Conservation (phyloP, 2,888 invertebrate species). For the Artemia sinica region DNA sequence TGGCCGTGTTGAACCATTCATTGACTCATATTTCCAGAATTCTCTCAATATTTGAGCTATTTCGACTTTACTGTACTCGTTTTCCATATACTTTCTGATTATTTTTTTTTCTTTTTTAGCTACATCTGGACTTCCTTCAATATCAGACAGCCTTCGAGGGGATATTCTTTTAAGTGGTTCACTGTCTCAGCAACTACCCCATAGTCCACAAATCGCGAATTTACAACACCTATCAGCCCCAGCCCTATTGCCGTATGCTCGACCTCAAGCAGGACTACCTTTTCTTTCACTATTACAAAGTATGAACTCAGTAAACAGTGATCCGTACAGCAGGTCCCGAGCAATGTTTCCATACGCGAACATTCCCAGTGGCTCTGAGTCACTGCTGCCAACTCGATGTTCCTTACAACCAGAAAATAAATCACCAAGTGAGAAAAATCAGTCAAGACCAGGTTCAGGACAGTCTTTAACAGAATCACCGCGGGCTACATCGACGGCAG, state of each 20-base stretch:
- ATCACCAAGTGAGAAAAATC: background rate
- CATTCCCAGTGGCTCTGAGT: background rate
- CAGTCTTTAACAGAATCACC: conserved; percentile 7
- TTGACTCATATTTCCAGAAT: too few relatives aligned
- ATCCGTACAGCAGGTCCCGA: background rate
- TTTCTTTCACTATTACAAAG: conserved; percentile 12
- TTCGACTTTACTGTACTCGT: too few relatives aligned
- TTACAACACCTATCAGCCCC: background rate
- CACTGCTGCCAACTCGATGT: too few relatives aligned
- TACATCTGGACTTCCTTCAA: background rate
- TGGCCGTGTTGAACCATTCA: too few relatives aligned
- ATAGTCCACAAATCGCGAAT: background rate
- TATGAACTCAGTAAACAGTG: background rate
- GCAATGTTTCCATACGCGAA: background rate
- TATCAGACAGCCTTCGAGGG: conserved; percentile 1
- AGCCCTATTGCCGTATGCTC: background rate
- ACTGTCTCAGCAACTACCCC: conserved; percentile 1
- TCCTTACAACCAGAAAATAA: background rate
- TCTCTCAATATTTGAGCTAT: too few relatives aligned
- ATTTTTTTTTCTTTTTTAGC: background rate
- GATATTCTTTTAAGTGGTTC: conserved; percentile 3
- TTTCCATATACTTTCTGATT: too few relatives aligned
- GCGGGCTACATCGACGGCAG: conserved; percentile 8
- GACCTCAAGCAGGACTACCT: conserved; percentile 10
- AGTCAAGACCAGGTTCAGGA: background rate